phyloP scores from a whole-genome alignment of 2,113 vertebrate species.

The Trichomycterus rosablanca region DNA sequence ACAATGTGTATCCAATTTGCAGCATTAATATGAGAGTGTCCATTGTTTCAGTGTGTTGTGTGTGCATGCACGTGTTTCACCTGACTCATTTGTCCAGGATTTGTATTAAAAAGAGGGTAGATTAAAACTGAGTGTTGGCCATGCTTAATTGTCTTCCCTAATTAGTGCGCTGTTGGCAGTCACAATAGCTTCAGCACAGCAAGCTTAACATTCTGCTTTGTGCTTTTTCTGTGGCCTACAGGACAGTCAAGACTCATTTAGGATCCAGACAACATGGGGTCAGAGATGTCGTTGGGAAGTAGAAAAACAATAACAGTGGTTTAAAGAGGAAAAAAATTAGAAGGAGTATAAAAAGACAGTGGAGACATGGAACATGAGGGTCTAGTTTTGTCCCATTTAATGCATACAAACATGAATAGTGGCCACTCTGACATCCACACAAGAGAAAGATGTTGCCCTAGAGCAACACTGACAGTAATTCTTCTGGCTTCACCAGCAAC shows the following conservation, averaged over 20 bases:
- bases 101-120: conserved; percentile 62
- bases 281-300: conserved; percentile 76
- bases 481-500: neutral
- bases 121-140: conserved; percentile 76
- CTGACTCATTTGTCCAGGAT: conserved; percentile 55
- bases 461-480: conserved; percentile 8
- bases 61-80: conserved; percentile 18
- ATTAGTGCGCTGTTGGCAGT: conserved; percentile 88
- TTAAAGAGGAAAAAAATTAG: conserved; percentile 58
- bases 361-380: conserved; percentile 61
- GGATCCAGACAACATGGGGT: conserved; percentile 76
- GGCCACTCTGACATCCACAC: conserved; percentile 50
- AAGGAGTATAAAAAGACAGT: conserved; percentile 50
- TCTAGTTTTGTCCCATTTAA: conserved; percentile 53
- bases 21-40: conserved; percentile 6
- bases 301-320: conserved; percentile 70
- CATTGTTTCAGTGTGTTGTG: conserved; percentile 27
- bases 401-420: conserved; percentile 62
- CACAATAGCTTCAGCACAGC: conserved; percentile 91
- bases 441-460: neutral
- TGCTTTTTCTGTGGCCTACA: conserved; percentile 88
- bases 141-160: conserved; percentile 85
- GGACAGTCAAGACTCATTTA: conserved; percentile 96
- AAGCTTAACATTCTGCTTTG: conserved; percentile 80
- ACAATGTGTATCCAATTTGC: conserved; percentile 29